A percentile compares a stretch with the other conserved stretches of the same genome.
Conservation (phyloP, 2,888 invertebrate genomes). For the Sinhomidia bicolor region DNA sequence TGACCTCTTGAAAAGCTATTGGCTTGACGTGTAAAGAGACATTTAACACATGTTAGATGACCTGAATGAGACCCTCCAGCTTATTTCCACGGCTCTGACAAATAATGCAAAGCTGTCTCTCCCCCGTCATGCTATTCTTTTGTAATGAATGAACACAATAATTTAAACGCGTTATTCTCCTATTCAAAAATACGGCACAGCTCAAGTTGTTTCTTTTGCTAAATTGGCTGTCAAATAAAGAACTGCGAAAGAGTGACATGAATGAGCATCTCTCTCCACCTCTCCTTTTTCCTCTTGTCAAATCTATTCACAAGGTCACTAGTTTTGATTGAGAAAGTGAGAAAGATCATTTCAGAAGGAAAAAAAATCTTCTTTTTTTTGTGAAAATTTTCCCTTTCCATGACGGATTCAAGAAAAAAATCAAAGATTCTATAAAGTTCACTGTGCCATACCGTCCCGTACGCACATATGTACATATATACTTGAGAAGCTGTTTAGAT, state of each 20-base stretch:
- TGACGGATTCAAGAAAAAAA: background rate
- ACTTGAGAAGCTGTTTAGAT: background rate
- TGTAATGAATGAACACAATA: background rate
- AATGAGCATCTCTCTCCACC: background rate
- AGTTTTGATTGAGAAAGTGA: slow-evolving; percentile 46
- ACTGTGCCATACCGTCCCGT: no score
- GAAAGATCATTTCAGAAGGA: slow-evolving; percentile 35
- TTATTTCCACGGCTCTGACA: background rate
- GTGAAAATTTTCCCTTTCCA: background rate
- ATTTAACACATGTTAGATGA: background rate
- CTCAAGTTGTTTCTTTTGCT: slow-evolving; percentile 20
- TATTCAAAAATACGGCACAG: slow-evolving; percentile 5
- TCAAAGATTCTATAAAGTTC: no score
- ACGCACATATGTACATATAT: no score
- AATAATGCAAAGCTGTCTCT: background rate
- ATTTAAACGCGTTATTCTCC: background rate
- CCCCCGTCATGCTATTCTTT: slow-evolving; percentile 13
- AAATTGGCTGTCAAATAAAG: slow-evolving; percentile 59
- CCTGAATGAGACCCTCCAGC: slow-evolving; percentile 33
- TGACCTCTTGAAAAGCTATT: slow-evolving; percentile 17
- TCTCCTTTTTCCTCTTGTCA: background rate
- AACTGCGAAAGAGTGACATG: slow-evolving; percentile 21
- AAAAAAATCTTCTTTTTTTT: background rate
- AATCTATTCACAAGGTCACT: slow-evolving; percentile 36
- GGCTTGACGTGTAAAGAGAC: background rate